Percentiles rank a stretch among this genome's conserved stretches.
phyloP scores from a whole-genome alignment of 1,140 invertebrate genomes.

The Brachystomella parvula region DNA sequence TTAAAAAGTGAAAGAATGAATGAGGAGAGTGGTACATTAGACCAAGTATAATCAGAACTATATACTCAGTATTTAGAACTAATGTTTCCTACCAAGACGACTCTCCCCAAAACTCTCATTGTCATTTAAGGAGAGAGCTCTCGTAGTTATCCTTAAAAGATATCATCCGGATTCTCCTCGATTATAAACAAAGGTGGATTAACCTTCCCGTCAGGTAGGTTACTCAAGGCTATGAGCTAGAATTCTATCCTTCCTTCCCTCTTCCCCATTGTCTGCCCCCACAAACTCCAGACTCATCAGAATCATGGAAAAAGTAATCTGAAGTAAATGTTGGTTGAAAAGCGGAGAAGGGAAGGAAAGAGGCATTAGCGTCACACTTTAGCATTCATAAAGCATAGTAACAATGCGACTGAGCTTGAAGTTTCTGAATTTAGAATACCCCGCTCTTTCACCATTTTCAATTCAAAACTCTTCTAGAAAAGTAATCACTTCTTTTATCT shows the following conservation, averaged over 20 bases:
- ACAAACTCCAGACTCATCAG: not conserved
- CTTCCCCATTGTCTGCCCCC: not conserved
- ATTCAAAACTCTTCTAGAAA: not conserved
- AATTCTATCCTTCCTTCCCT: not conserved
- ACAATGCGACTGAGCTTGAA: not conserved
- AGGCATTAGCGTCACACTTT: constrained; percentile 1
- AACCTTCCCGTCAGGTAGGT: not conserved
- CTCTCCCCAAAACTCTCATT: not conserved
- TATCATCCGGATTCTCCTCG: not conserved
- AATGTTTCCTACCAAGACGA: not conserved
- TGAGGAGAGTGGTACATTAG: not conserved
- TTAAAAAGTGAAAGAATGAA: no score
- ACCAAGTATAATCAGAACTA: not conserved
- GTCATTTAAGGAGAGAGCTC: not conserved
- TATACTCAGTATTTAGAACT: not conserved
- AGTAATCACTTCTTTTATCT: not conserved
- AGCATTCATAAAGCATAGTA: constrained; percentile 9
- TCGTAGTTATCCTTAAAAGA: not conserved
- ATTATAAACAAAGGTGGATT: not conserved
- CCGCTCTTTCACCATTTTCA: not conserved
- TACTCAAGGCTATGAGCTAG: not conserved
- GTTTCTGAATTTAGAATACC: not conserved
- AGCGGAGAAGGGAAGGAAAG: not conserved
- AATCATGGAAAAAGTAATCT: not conserved
- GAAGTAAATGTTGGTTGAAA: constrained; percentile 1